Evolutionary conservation across 2,113 vertebrate genomes (phyloP).

Genomic region (Syngnathoides biaculeatus): DNA sequence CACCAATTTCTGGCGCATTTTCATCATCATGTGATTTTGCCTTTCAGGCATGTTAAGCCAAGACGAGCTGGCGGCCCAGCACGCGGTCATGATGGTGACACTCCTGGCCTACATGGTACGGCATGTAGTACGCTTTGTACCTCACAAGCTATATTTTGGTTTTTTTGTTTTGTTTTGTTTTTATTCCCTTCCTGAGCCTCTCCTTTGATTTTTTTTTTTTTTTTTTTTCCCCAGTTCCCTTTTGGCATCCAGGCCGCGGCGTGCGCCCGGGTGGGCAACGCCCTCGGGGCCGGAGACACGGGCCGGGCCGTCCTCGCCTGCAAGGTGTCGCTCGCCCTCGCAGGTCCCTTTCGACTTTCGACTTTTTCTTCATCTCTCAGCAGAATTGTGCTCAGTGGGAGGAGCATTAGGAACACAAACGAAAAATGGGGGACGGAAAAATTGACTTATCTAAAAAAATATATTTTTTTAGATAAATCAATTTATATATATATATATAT

Average conservation of each 20-base stretch:
- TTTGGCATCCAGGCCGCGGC: slow-evolving; percentile 78
- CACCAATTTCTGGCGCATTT: background rate
- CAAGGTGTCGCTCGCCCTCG: slow-evolving; percentile 71
- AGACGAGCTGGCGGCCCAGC: slow-evolving; percentile 84
- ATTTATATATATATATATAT: too few relatives aligned
- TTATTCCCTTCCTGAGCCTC: background rate
- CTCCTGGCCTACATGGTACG: slow-evolving; percentile 84
- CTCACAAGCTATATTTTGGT: slow-evolving; percentile 1
- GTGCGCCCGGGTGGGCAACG: slow-evolving; percentile 82
- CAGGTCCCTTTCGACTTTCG: slow-evolving; percentile 69
- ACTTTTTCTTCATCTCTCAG: background rate
- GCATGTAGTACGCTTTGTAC: too few relatives aligned
- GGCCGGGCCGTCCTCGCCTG: slow-evolving; percentile 75
- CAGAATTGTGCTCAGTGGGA: background rate
- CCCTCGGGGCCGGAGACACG: slow-evolving; percentile 78
- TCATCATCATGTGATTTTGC: slow-evolving; percentile 11
- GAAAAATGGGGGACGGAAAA: background rate
- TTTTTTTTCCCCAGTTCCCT: slow-evolving; percentile 73
- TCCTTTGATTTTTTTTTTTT: background rate
- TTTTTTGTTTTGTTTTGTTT: background rate
- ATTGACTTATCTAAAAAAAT: too few relatives aligned
- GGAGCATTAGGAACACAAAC: background rate
- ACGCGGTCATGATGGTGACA: slow-evolving; percentile 78
- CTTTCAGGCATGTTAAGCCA: slow-evolving; percentile 79
- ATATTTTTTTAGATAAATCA: too few relatives aligned